These are phyloP conservation scores for Laticauda colubrina DNA, from an alignment of 2,113 vertebrate genomes.

Conservation along the genomic window DNA sequence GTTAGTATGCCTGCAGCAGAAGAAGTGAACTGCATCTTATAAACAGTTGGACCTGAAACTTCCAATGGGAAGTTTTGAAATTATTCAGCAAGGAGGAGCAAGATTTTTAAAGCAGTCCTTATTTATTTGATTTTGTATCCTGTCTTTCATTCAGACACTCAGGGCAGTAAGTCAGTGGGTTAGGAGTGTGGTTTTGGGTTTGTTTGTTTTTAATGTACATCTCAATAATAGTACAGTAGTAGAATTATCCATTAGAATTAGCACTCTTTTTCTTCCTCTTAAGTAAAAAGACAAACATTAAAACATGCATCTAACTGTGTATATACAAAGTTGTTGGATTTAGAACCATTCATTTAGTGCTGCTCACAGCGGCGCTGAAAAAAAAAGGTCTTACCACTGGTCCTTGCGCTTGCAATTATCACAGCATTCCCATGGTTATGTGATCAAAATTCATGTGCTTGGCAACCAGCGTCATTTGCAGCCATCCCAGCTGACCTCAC, in stretches of 20 bases:
- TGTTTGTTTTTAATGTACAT: neutral
- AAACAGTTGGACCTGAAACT: neutral
- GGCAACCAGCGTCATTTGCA: neutral
- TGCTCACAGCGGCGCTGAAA: neutral
- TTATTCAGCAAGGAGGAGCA: neutral
- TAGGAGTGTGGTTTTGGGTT: neutral
- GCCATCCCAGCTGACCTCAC: too few species aligned
- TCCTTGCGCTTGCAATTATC: neutral
- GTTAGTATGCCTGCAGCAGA: constrained; percentile 42
- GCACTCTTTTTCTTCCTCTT: too few species aligned
- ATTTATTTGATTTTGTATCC: neutral
- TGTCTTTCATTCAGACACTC: neutral
- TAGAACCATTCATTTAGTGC: neutral
- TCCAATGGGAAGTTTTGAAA: neutral
- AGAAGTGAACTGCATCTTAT: constrained; percentile 52
- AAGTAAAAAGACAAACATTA: neutral
- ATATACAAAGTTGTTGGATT: neutral
- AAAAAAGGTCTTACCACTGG: neutral
- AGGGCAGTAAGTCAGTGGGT: neutral
- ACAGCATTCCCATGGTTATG: neutral
- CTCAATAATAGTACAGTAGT: neutral
- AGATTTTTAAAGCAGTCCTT: neutral
- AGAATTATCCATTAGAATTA: neutral
- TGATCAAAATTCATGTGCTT: neutral
- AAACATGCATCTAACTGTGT: neutral